Evolutionary conservation across 2,888 invertebrate genomes (phyloP), one percentile per base, ranked within the genome.

Genomic region (Strigamia maritima): DNA sequence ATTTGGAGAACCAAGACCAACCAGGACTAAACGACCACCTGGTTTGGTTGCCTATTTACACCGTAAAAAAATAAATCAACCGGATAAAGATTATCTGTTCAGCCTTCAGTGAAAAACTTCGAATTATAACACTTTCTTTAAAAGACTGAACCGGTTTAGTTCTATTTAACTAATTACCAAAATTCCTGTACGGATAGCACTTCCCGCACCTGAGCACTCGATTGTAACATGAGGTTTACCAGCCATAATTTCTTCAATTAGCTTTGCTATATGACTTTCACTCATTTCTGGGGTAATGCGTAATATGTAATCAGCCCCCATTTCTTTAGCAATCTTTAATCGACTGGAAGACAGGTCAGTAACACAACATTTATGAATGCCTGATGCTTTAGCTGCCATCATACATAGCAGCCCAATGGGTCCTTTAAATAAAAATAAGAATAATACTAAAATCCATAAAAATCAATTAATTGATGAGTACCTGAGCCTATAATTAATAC

Each of bases 121-220:
- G n/a, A n/a, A n/a, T n/a, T n/a, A n/a, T n/a, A n/a, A n/a, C n/a
- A n/a, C n/a, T n/a, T n/a, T n/a, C n/a, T n/a, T n/a, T n/a, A 4
- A 44, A 44, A 44, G 16, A 12, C 44, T 44, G 31, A 31, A 7
- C 2, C 31, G 7, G n/a, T 31, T 60, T 60, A 16, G 22, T 10
- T 19, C 8, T 60, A 54, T 10, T 8, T 70, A 74, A 76, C 6
- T 2, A 84, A 87, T 87, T n/a, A 95, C 95, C 87, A 91, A 87
- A 82, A 97, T 89, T 0, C 93, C 92, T 49, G 94, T 86, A 40
- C 92, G 88, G 44, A 93, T 90, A 76, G 92, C 92, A 16, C 92
- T 87, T 85, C 94, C 92, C 0, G 91, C 93, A 3, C 97, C 98
- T 82, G 92, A 92, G 81, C 96, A 97, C 84, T 98, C 97, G 82